A percentile compares a stretch with the other conserved stretches of the same genome.
These are phyloP conservation scores for Nestor notabilis DNA, from an alignment of 2,113 vertebrate species.

Conservation along the genomic window DNA sequence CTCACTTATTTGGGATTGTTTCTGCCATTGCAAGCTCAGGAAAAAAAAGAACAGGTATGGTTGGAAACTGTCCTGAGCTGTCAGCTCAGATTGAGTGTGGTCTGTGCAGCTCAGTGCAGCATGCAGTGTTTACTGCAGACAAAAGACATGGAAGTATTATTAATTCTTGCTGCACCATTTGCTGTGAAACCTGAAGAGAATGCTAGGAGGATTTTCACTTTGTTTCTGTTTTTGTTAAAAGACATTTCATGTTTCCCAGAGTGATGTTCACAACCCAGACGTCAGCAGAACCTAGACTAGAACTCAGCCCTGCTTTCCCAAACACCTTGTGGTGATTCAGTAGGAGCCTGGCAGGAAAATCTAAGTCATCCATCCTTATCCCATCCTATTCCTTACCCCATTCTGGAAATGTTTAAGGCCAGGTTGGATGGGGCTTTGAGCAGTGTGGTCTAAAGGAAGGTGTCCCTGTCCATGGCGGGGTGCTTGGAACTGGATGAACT, in stretches of 20 bases:
- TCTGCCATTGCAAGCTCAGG: neutral
- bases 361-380: neutral
- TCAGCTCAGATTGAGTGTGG: neutral
- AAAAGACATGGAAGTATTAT: neutral
- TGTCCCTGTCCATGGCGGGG: neutral
- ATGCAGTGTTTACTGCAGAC: neutral
- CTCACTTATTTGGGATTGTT: neutral
- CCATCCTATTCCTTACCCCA: neutral
- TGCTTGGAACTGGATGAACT: neutral
- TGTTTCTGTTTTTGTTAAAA: neutral
- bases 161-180: neutral
- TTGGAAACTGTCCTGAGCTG: conserved; percentile 30
- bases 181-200: neutral
- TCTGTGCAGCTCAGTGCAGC: neutral
- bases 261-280: neutral
- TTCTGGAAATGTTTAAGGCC: neutral
- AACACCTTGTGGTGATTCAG: neutral
- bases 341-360: neutral
- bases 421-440: neutral
- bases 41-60: neutral
- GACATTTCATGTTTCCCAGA: neutral
- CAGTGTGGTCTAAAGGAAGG: neutral
- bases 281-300: neutral
- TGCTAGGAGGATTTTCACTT: neutral
- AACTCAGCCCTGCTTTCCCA: neutral